Evolutionary conservation across 2,888 invertebrate genomes (phyloP), one percentile per base, ranked within the genome.

Genomic region (Dicyrtomina minuta): DNA sequence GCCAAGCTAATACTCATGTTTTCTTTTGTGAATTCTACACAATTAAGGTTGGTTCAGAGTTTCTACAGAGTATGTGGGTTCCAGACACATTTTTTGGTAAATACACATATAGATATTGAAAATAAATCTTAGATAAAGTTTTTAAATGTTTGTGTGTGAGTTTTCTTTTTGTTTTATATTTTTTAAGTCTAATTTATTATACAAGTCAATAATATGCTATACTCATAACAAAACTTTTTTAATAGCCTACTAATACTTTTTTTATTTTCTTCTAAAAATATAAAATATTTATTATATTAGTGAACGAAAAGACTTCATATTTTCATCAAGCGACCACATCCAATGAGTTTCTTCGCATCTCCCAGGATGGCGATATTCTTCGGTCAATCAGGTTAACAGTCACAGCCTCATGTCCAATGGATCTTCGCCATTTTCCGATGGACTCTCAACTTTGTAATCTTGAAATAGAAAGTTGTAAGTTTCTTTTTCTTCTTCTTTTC

Each of bases 261-360:
- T n/a, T n/a, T n/a, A n/a, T n/a, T n/a, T n/a, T n/a, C n/a, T n/a
- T n/a, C n/a, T n/a, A n/a, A n/a, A n/a, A n/a, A 13, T 46, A 10
- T 62, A 1, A 24, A 5, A n/a, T n/a, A n/a, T n/a, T n/a, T n/a
- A n/a, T n/a, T n/a, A n/a, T n/a, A n/a, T n/a, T 22, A 67, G 67
- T 68, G 39, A 99, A 99, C 84, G 99, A 99, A 86, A 99, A 99
- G 86, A 96, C 96, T 86, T 96, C 98, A 79, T 99, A 98, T 87
- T 96, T 99, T 85, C 99, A 99, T 86, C 94, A 95, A 85, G 98
- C 98, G 80, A 99, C 99, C 80, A 99, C 99, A 82, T 96, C 96
- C 85, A 99, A 99, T 86, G 98, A 96, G 86, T 96, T 97, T 87
- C 92, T 96, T 84, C 89, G 96, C 80, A 96, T 96, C 83, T 92